Base-by-base conservation (phyloP, 1,140 invertebrate species). In the Atta colombica region DNA sequence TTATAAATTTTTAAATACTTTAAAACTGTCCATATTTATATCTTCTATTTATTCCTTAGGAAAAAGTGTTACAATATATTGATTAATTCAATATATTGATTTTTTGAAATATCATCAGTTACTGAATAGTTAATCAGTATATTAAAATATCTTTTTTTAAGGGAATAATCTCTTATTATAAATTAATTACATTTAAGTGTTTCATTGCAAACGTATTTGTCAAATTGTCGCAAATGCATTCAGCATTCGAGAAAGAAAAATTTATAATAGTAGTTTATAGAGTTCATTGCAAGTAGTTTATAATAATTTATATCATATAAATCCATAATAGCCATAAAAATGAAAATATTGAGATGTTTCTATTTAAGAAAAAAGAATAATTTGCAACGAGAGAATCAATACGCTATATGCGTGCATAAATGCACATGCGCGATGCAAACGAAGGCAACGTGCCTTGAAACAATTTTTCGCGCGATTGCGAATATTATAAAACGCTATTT, bases 381-480 rank as follows among this genome's bases (percentile, higher is more conserved):
- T 61, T 45, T 14, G 35, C 25, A 10, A 49, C 12, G 12, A 21
- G 10, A 75, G 6, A 60, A 3, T n/a, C 3, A 12, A 10, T 1
- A 7, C 16, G 12, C 51, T 58, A 74, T 18, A 25, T 21, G 65
- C 65, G 65, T 72, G 51, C 25, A 55, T 18, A 75, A 84, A 31
- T n/a, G 25, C 25, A 39, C 35, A 75, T 7, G 69, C 55, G 55
- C 55, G 28, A 72, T 21, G 25, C 10, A 31, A 45, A 60, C 16
- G 14, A 28, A 60, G 53, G 25, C 58, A 12, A 61, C 25, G 10
- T 78, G 35, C 74, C 87, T 88, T 87, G 74, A 72, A 72, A 86
- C 72, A 55, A 88, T 88, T 88, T 80, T 78, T 80, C 74, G 31
- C 66, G 51, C 35, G 39, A 51, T 78, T n/a, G 55, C 12, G 10